phyloP scores from a whole-genome alignment of 1,140 invertebrate species.

The Elymnias hypermnestra region DNA sequence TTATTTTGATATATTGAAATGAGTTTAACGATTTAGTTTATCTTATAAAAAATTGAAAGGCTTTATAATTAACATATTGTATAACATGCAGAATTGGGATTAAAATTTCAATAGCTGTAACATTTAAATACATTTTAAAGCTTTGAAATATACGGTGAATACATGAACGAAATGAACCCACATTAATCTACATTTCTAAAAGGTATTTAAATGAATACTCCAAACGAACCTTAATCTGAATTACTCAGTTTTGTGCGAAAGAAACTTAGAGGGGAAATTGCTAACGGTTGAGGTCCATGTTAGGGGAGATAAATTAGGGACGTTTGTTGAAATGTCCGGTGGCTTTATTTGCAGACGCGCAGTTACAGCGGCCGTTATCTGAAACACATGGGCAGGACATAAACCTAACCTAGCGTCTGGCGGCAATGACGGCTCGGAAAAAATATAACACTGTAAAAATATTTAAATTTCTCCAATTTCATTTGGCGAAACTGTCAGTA shows the following conservation, averaged over 20 bases:
- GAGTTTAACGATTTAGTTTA: no score
- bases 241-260: slow-evolving; percentile 28
- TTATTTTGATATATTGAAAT: no score
- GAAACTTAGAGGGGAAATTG: slow-evolving; percentile 47
- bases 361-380: slow-evolving; percentile 29
- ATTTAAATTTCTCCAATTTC: no score
- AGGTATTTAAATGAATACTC: slow-evolving; percentile 9
- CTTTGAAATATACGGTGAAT: no score
- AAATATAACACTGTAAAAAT: neutral
- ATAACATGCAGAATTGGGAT: no score
- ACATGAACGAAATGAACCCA: slow-evolving; percentile 2
- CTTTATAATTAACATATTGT: no score
- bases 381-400: slow-evolving; percentile 29
- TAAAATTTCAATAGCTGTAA: no score
- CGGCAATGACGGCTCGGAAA: neutral
- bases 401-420: slow-evolving; percentile 12
- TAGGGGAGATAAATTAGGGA: slow-evolving; percentile 60
- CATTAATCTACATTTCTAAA: slow-evolving; percentile 4
- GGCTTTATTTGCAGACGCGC: slow-evolving; percentile 51
- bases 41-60: no score
- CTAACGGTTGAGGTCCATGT: slow-evolving; percentile 45
- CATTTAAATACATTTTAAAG: no score
- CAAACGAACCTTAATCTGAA: slow-evolving; percentile 34
- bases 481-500: no score
- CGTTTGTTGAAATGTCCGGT: slow-evolving; percentile 38